Base-by-base conservation (phyloP, 1,140 invertebrate species). In the Solenopsis invicta region DNA sequence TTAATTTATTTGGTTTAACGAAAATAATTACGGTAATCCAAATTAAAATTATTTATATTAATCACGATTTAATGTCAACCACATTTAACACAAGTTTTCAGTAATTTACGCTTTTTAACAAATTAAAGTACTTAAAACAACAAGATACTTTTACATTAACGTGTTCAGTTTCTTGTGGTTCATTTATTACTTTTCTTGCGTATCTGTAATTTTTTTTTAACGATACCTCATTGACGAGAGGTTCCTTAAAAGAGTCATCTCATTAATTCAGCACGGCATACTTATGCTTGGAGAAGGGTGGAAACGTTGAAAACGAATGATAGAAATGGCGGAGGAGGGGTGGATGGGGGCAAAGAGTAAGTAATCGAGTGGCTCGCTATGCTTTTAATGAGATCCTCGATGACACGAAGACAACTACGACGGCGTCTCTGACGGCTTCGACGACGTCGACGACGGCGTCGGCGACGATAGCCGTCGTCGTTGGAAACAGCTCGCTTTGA, bases 361-460 rank as follows among this genome's bases (percentile, higher is more conserved):
- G 89, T 91, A 91, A 92, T 90, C 91, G 87, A 93, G 91, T 92
- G 88, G 85, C 72, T 89, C 75, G 89, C 86, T 88, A 91, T 90
- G 88, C 86, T 93, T 93, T 92, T 93, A 93, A 93, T 92, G 92
- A 93, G 92, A 91, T 93, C 88, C 91, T 92, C 80, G 91, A 91
- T 92, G 90, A 90, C 81, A 86, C 87, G 89, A 91, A 87, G 82
- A 90, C 87, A 77, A 71, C 67, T 86, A 75, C 74, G 50, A 24
- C 59, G 24, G 66, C 62, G 69, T 48, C 54, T 24, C 64, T 48
- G 62, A 50, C 69, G 29, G 48, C 74, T 21, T 74, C 77, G 59
- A 56, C 54, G 52, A 52, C 45, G n/a, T 34, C 45, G 56, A 5
- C 45, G 54, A 37, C n/a, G 77, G 24, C 77, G 41, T 80, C 41